These are phyloP conservation scores for Euschistus heros DNA, from an alignment of 1,140 invertebrate genomes.

Conservation along the genomic window DNA sequence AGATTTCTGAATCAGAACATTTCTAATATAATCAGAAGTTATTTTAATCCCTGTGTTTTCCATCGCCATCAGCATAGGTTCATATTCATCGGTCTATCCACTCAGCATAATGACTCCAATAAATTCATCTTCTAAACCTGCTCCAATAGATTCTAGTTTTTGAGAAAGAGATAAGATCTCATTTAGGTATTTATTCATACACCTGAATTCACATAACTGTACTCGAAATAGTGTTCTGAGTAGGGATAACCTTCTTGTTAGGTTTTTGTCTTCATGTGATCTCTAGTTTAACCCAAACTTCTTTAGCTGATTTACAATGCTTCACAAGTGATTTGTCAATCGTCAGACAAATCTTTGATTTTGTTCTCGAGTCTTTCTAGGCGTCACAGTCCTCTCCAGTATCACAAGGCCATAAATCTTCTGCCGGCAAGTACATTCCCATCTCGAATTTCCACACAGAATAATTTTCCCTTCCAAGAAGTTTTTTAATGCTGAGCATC, in stretches of 20 bases:
- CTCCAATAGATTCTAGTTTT: slow-evolving; percentile 10
- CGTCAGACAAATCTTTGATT: slow-evolving; percentile 7
- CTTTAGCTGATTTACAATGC: background rate
- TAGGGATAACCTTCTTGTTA: background rate
- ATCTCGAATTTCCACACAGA: slow-evolving; percentile 5
- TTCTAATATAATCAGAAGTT: too few species aligned
- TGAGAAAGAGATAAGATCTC: background rate
- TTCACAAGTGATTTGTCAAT: slow-evolving; percentile 1
- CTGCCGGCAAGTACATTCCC: slow-evolving; percentile 5
- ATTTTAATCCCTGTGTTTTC: too few species aligned
- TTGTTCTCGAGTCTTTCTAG: slow-evolving; percentile 3
- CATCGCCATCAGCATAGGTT: too few species aligned
- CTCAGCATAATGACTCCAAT: slow-evolving; percentile 13
- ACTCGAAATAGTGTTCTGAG: slow-evolving; percentile 7
- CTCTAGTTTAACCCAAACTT: slow-evolving; percentile 8
- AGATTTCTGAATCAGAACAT: background rate
- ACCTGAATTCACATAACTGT: background rate
- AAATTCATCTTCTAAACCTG: slow-evolving; percentile 14
- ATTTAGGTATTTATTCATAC: slow-evolving; percentile 11
- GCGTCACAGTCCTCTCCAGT: slow-evolving; percentile 10
- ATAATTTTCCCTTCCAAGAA: background rate
- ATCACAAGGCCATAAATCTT: background rate
- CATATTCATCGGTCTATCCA: slow-evolving; percentile 8
- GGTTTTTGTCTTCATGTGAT: background rate
- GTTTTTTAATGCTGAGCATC: background rate